Evolutionary conservation across 2,797 vertebrate genomes (phyloP), one percentile per base, ranked within the genome.

Genomic region (Dicrostonyx torquatus): DNA sequence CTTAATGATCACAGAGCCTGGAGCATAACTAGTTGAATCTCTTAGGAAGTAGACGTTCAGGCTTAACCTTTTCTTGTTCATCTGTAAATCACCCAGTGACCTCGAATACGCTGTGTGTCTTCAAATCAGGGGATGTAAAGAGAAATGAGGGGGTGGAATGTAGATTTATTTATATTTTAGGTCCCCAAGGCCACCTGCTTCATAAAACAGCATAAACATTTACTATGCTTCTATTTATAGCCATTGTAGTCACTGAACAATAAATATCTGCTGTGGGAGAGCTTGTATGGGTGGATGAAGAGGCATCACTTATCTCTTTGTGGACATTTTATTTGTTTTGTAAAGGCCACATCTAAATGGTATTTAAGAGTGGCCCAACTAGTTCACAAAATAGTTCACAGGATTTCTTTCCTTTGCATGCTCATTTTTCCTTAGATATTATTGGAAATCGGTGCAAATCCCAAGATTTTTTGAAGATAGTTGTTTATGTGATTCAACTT

Each of bases 71-170:
- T 91, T 11, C 5, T 26, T 88, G 50, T 76, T 93, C 78, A 76
- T 45, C n/a, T 64, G 31, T 43, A 77, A 84, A 50, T 78, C 68
- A 70, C 45, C 29, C 31, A 58, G 29, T 79, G 78, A 90, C 80
- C 90, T 96, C 93, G 82, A 80, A 76, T 96, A 91, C 79, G 70
- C 24, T 50, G 83, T 93, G 31, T 6, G 17, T 89, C 34, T 96
- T 94, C 55, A 73, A 91, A 77, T 95, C n/a, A 87, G 45, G 72
- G 48, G 34, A 37, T 77, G 20, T 68, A 55, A 83, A 72, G 85
- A 82, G 84, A 83, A 85, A 48, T 2, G 45, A 95, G 48, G 80
- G 62, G 6, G 26, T 34, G 43, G 26, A 50, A 66, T n/a, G 37
- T 37, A 43, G 68, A 84, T 83, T 64, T 95, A 83, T 83, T 90